Evolutionary conservation across 2,888 invertebrate species (phyloP).

Genomic region (Sminthurinus aureus): DNA sequence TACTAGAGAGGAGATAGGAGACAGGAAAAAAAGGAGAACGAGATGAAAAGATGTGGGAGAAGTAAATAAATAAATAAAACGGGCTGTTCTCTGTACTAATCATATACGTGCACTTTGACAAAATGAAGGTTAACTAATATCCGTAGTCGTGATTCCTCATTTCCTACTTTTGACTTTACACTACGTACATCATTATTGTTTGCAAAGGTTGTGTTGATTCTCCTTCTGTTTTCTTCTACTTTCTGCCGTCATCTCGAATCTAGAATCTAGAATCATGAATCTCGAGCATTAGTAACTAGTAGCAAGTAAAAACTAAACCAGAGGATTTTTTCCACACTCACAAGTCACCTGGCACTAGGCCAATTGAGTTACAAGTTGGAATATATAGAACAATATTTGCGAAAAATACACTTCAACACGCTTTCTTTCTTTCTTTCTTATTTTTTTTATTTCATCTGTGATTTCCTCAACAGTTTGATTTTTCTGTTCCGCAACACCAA

Average conservation of each 20-base stretch:
- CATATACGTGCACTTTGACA: neutral
- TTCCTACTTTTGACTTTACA: neutral
- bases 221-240: neutral
- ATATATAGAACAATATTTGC: neutral
- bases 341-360: neutral
- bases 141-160: too few relatives aligned
- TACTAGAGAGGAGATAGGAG: too few relatives aligned
- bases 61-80: neutral
- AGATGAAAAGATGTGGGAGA: too few relatives aligned
- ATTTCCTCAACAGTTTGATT: neutral
- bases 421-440: neutral
- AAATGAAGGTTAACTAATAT: neutral
- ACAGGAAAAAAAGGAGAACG: too few relatives aligned
- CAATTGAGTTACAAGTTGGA: neutral
- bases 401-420: neutral
- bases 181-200: neutral
- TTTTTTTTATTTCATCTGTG: neutral
- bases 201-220: neutral
- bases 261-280: too few relatives aligned
- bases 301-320: too few relatives aligned
- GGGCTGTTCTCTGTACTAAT: neutral
- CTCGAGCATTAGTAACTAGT: too few relatives aligned
- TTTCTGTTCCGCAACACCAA: neutral
- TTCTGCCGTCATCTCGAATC: neutral
- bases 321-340: too few relatives aligned